Base-by-base conservation (phyloP, 2,113 vertebrate genomes). In the Oryzias woworae region DNA sequence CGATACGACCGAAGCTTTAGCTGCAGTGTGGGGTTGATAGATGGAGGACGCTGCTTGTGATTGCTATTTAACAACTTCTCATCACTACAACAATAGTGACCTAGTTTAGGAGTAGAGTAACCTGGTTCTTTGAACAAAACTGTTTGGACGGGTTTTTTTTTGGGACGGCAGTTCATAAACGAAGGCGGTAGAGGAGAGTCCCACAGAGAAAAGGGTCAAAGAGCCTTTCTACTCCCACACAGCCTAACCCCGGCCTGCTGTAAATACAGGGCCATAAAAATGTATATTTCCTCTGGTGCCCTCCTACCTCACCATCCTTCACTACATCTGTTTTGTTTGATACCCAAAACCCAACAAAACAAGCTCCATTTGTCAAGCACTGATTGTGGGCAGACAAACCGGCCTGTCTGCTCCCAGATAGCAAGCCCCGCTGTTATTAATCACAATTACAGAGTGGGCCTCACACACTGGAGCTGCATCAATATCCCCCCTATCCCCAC, bases 271-370 rank as follows among this genome's bases (percentile, higher is more conserved):
- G 92, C 92, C 91, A 93, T 92, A 83, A 85, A 94, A 89, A 89
- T 93, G 92, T 91, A 88, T 89, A 93, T 91, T 96, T 95, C 91
- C 88, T 89, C 88, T 81, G 83, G 70, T 85, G 87, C 80, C 91
- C 90, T 89, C 87, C 91, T 89, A 91, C 94, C 94, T 94, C 90
- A 78, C 83, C 92, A 92, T 92, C 92, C 92, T 92, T 92, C 94
- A 95, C 95, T 95, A 96, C 96, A 97, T 97, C 95, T 96, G 95
- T 95, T 96, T 95, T 94, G 92, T 93, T 92, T 92, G 93, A 95
- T 95, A 94, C 93, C 95, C 93, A 94, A 93, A 95, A 90, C 86
- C 90, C 89, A 93, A 89, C 85, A 92, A 95, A 94, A 96, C 93
- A 90, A 94, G 94, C 93, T 92, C 92, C 94, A 97, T 97, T 96